Evolutionary conservation across 2,888 invertebrate species (phyloP), one percentile per base, ranked within the genome.

Genomic region (Uropetala carovei): DNA sequence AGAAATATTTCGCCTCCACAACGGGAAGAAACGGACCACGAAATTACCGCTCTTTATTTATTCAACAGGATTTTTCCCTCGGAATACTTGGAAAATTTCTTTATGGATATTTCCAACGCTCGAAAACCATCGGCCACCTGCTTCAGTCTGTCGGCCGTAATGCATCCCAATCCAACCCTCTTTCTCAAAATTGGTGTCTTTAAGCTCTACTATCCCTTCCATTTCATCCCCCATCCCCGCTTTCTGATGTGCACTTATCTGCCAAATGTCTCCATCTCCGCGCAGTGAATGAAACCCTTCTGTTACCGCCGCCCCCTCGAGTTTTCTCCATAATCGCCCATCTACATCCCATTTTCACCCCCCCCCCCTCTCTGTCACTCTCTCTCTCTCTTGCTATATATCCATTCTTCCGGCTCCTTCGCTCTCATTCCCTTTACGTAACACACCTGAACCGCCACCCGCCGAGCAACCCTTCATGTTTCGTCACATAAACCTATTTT

Each of bases 201-300:
- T 75, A 75, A 75, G 75, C 75, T n/a, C n/a, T n/a, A n/a, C n/a
- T n/a, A n/a, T n/a, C n/a, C n/a, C n/a, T 75, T 27, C 75, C 22
- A 75, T 27, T 56, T 30, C 10, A 8, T 13, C 43, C 43, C 56
- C 57, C 10, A 22, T 18, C 60, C n/a, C 3, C 89, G 27, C 60
- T 59, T 60, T 18, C n/a, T n/a, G 75, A 11, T 27, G 27, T 75
- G 75, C 27, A 27, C 75, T 75, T 27, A 75, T 75, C 75, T 75
- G 75, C 89, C 16, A 68, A 43, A 64, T 56, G 43, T 89, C 68
- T n/a, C 89, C 30, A 22, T 43, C 64, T 18, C 43, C n/a, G 30
- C 64, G 0, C 60, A 27, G n/a, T 8, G 86, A 60, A 86, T 86
- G 86, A 60, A 89, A 68, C 89, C 89, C 89, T 89, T 89, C 64